These are phyloP conservation scores for Meloidogyne hapla DNA, from an alignment of 1,140 invertebrate genomes.

Conservation along the genomic window DNA sequence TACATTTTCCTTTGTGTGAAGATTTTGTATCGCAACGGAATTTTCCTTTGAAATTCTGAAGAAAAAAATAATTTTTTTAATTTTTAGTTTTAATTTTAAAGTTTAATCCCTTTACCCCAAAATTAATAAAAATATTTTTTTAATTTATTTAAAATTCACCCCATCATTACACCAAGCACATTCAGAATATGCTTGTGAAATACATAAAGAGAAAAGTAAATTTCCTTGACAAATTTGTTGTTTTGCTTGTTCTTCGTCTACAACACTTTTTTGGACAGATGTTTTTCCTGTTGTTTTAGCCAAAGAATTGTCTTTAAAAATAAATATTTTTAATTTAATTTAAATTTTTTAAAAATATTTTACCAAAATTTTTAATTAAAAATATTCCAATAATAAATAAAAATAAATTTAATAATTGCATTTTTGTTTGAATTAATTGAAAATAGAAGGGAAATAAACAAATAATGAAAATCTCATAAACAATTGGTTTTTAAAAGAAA, in stretches of 20 bases:
- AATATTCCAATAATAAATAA: background rate
- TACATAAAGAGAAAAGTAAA: constrained; percentile 15
- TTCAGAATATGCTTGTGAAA: constrained; percentile 10
- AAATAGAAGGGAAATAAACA: background rate
- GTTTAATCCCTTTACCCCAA: no score
- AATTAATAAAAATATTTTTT: no score
- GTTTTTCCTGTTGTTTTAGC: background rate
- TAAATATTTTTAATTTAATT: no score
- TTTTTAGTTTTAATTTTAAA: background rate
- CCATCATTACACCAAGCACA: constrained; percentile 27
- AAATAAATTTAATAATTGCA: background rate
- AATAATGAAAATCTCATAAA: background rate
- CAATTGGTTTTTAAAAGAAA: background rate
- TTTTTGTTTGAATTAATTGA: background rate
- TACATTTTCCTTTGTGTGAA: background rate
- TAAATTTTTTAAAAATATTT: no score
- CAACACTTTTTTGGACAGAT: background rate
- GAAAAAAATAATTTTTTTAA: background rate
- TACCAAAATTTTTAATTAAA: background rate
- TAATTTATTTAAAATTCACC: background rate
- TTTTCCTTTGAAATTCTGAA: background rate
- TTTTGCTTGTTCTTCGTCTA: background rate
- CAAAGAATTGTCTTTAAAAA: background rate
- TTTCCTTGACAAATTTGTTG: background rate
- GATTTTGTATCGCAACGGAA: constrained; percentile 2